Evolutionary conservation across 2,888 invertebrate species (phyloP), one percentile per base, ranked within the genome.

Genomic region (Chouioia cunea): DNA sequence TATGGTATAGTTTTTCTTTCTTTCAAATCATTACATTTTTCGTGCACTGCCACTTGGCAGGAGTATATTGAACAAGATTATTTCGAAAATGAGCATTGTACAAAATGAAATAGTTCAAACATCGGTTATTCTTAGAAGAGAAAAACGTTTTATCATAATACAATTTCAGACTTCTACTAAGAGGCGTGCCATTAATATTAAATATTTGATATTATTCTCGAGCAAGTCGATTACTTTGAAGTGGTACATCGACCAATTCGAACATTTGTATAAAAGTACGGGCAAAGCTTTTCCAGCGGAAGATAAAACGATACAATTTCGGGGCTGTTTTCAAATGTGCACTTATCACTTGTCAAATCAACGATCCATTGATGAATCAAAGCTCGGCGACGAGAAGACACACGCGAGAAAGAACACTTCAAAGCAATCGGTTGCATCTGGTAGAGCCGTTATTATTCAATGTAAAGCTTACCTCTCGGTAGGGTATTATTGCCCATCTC

Each of bases 401-500:
- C 36, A 12, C 36, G 10, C 6, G 60, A 67, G 36, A 56, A 22
- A 53, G 18, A 22, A 23, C 23, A 20, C 10, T 70, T 65, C 27
- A 65, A 57, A 60, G 70, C 70, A 65, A 65, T 65, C 56, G 56
- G 56, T 65, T 65, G 44, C 23, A n/a, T 12, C 62, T 16, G 10
- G 50, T 56, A 65, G 15, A 65, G 44, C 44, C 50, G 52, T 48
- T 56, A 46, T n/a, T 44, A 4, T 36, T 12, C 6, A 36, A 36
- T 10, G 20, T 14, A 36, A 48, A 20, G 77, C 85, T 85, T 80
- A 85, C 85, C 85, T 82, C 83, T 79, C 62, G 85, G 85, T 64
- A 84, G 79, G 44, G 83, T 84, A 73, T 83, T 84, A 76, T 79
- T 82, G 50, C 84, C 83, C 70, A 80, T 79, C 54, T 84, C 84